These are phyloP conservation scores for Ormyrus rosae DNA, from an alignment of 2,888 invertebrate genomes.

Conservation along the genomic window DNA sequence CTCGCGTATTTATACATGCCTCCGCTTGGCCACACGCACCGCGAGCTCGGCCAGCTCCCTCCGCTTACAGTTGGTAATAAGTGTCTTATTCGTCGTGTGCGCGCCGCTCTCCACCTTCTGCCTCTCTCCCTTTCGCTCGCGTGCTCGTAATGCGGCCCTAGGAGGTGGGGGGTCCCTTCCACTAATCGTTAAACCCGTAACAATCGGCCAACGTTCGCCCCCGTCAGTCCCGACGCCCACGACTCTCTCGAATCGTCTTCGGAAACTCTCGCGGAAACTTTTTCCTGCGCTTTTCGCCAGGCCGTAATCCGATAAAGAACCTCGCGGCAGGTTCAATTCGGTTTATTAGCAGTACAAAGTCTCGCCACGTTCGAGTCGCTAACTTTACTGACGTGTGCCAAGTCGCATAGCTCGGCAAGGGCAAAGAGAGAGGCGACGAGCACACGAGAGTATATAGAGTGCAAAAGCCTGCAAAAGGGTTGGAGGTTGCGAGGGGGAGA, in stretches of 20 bases:
- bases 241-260: too few relatives aligned
- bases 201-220: slow-evolving; percentile 51
- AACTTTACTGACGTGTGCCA: slow-evolving; percentile 73
- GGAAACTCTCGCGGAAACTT: too few relatives aligned
- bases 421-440: slow-evolving; percentile 37
- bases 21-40: slow-evolving; percentile 66
- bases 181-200: slow-evolving; percentile 58
- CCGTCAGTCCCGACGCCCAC: too few relatives aligned
- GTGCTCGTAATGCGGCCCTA: slow-evolving; percentile 11
- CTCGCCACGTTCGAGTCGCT: slow-evolving; percentile 63
- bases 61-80: slow-evolving; percentile 42
- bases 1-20: slow-evolving; percentile 75
- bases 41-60: slow-evolving; percentile 28
- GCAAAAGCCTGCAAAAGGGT: slow-evolving; percentile 55
- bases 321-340: slow-evolving; percentile 40
- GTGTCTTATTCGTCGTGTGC: slow-evolving; percentile 46
- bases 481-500: slow-evolving; percentile 53
- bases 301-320: slow-evolving; percentile 38
- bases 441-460: slow-evolving; percentile 50
- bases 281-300: slow-evolving; percentile 7
- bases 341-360: slow-evolving; percentile 49
- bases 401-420: slow-evolving; percentile 62
- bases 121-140: background rate
- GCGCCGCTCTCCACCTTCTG: background rate
- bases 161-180: slow-evolving; percentile 26